Evolutionary conservation across 1,140 invertebrate genomes (phyloP), one percentile per base, ranked within the genome.

Genomic region (Nomia melanderi): DNA sequence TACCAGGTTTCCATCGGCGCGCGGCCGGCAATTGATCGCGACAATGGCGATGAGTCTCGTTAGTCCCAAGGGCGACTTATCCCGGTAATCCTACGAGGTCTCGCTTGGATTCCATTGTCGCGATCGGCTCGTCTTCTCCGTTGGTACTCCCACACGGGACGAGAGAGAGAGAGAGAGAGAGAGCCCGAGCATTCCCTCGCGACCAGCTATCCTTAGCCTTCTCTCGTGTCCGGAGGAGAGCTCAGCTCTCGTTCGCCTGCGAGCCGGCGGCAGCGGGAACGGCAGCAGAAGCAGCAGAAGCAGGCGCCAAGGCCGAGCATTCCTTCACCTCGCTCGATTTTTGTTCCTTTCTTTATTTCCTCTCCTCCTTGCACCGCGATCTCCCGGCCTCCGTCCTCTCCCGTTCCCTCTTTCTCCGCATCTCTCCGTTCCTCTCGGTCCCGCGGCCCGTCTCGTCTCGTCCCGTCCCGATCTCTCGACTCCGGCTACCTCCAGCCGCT

Each of bases 291-390:
- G 41, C 41, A 50, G 41, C 54, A 56, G 73, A 77, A 77, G 76
- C 66, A 77, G 76, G 59, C 83, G 59, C 81, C 85, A 87, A 87
- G 86, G 85, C 78, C 85, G 75, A 79, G 85, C 85, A 87, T 87
- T 86, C 85, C 81, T 86, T 86, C 77, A 81, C 83, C 85, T 85
- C 83, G 71, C 76, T 64, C 70, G 56, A 80, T 85, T 80, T 83
- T 83, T 83, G 33, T 66, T 79, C 53, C 80, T 83, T 78, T 67
- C 79, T 83, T 80, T 82, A 77, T 85, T 82, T 73, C 54, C 27
- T 72, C 62, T 70, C 29, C 36, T 25, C 12, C 12, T 63, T 47
- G 29, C 41, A 27, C 57, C 31, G 20, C 44, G 31, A 41, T 66
- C 65, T 33, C 25, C 39, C 57, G 25, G 29, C 50, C 47, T 12